Conservation (phyloP, 2,113 vertebrate genomes). For the Mesocricetus auratus region DNA sequence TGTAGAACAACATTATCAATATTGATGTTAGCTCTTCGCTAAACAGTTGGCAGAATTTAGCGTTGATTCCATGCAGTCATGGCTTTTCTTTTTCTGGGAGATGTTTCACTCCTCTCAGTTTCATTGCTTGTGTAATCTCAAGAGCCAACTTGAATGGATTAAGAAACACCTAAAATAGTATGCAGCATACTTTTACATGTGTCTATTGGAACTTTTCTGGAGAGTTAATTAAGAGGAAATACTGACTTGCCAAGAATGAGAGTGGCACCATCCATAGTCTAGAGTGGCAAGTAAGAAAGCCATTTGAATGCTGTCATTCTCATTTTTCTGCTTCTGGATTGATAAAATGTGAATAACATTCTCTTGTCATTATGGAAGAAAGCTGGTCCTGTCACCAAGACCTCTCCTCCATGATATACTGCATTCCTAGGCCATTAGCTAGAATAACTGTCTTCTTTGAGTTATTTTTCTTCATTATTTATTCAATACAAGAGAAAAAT, state of each 20-base stretch:
- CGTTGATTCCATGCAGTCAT: neutral
- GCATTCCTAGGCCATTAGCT: neutral
- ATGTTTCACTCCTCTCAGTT: neutral
- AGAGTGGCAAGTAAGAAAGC: neutral
- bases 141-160: neutral
- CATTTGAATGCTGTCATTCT: no score
- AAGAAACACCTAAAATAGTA: neutral
- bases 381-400: no score
- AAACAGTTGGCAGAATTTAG: neutral
- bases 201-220: neutral
- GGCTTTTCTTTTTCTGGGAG: neutral
- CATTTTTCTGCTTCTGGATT: neutral
- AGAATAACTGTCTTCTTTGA: no score
- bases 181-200: neutral
- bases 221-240: neutral
- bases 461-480: neutral
- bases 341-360: neutral
- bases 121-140: neutral
- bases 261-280: neutral
- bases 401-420: neutral
- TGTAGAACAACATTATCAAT: neutral
- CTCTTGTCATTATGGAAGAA: neutral
- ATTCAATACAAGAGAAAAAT: neutral
- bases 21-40: neutral
- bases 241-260: neutral